A percentile compares a stretch with the other conserved stretches of the same genome.
Conservation (phyloP, 2,797 vertebrate genomes). For the Hypotaenidia philippensis region DNA sequence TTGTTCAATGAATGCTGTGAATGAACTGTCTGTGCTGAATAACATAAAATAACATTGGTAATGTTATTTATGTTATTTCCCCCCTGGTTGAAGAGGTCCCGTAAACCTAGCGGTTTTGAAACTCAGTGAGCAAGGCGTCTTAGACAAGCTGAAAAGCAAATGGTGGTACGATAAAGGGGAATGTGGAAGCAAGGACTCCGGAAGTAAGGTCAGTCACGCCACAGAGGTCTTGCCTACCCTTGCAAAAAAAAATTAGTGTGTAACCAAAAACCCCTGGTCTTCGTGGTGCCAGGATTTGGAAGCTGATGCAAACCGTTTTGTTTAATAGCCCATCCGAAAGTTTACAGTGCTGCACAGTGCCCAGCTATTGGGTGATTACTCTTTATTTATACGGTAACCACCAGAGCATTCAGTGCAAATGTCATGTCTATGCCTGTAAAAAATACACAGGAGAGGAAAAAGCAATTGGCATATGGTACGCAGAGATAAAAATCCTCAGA, state of each 20-base stretch:
- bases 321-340: background rate
- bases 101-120: conserved; percentile 99
- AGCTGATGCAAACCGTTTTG: conserved; percentile 10
- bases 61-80: conserved; percentile 99
- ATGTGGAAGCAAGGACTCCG: conserved; percentile 99
- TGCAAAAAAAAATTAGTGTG: conserved; percentile 75
- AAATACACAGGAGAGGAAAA: background rate
- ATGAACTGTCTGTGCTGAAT: conserved; percentile 92
- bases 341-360: background rate
- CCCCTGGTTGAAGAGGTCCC: conserved; percentile 97
- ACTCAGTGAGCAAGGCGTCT: conserved; percentile 99
- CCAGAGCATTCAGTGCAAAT: conserved; percentile 1
- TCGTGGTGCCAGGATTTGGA: conserved; percentile 61
- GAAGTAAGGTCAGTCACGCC: conserved; percentile 98
- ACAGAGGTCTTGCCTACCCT: conserved; percentile 81
- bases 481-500: background rate
- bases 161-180: conserved; percentile 99
- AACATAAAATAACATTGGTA: conserved; percentile 99
- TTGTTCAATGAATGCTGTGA: conserved; percentile 88
- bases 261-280: conserved; percentile 64
- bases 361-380: conserved; percentile 20
- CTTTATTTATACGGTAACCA: conserved; percentile 46
- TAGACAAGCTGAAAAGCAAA: conserved; percentile 99
- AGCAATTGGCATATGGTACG: background rate
- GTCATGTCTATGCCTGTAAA: background rate